phyloP scores from a whole-genome alignment of 2,888 invertebrate species.

The Cotesia congregata region DNA sequence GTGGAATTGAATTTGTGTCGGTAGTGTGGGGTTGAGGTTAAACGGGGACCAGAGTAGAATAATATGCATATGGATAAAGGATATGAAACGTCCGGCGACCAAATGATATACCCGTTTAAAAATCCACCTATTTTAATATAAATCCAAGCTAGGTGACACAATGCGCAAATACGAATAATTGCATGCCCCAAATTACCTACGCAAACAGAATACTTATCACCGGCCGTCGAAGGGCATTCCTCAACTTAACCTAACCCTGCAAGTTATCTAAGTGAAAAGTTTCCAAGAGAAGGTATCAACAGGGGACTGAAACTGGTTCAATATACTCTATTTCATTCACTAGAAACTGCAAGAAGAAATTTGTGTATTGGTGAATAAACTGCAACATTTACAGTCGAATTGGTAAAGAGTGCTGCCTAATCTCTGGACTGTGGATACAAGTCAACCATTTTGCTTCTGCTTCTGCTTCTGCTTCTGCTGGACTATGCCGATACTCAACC shows the following conservation, averaged over 20 bases:
- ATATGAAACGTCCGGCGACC: conserved; percentile 35
- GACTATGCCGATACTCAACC: conserved; percentile 3
- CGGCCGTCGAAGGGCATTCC: no score
- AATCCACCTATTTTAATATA: not conserved
- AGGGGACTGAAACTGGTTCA: not conserved
- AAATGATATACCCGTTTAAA: conserved; percentile 7
- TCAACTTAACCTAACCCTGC: no score
- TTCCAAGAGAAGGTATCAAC: not conserved
- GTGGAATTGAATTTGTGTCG: conserved; percentile 40
- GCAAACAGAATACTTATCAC: no score
- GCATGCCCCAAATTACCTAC: no score
- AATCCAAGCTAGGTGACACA: not conserved
- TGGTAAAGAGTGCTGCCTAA: conserved; percentile 50
- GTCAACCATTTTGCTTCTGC: conserved; percentile 11
- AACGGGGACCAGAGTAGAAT: conserved; percentile 8
- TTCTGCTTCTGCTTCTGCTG: not conserved
- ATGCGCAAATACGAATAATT: no score
- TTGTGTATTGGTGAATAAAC: conserved; percentile 48
- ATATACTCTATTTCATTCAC: not conserved
- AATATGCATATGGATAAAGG: conserved; percentile 38
- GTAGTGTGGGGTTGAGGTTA: conserved; percentile 5
- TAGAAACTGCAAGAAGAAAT: not conserved
- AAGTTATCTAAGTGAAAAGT: no score
- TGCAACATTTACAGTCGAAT: conserved; percentile 45
- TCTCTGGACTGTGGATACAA: conserved; percentile 37